Conservation (phyloP, 2,797 vertebrate genomes). For the Poecilia velifera region DNA sequence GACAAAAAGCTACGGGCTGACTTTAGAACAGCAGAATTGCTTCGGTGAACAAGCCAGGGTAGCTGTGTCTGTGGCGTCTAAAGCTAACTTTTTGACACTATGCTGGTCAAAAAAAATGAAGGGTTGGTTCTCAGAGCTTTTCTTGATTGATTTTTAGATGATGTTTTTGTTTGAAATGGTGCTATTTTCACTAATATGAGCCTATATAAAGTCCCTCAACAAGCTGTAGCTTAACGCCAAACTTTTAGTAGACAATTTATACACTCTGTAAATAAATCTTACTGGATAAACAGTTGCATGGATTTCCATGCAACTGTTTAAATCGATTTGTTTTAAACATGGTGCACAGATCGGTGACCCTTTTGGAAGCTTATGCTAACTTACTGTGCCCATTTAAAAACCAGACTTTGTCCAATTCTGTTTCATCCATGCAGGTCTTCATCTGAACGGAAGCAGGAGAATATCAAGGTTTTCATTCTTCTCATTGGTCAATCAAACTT, state of each 20-base stretch:
- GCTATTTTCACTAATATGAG: background rate
- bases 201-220: background rate
- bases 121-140: constrained; percentile 7
- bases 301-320: background rate
- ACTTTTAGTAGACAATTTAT: background rate
- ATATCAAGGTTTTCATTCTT: background rate
- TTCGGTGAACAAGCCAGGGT: constrained; percentile 41
- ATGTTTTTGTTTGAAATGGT: background rate
- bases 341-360: background rate
- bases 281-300: background rate
- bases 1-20: constrained; percentile 40
- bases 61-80: constrained; percentile 18
- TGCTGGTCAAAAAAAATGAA: constrained; percentile 18
- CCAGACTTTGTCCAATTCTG: background rate
- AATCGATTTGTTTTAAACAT: background rate
- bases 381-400: background rate
- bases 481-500: background rate
- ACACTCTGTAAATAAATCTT: background rate
- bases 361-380: background rate
- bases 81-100: constrained; percentile 13
- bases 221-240: background rate
- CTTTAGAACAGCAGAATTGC: constrained; percentile 39
- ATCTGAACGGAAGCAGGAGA: background rate
- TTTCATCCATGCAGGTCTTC: background rate
- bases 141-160: background rate